These are phyloP conservation scores for Protomyctophum bolini DNA, from an alignment of 2,113 vertebrate genomes.

Conservation along the genomic window DNA sequence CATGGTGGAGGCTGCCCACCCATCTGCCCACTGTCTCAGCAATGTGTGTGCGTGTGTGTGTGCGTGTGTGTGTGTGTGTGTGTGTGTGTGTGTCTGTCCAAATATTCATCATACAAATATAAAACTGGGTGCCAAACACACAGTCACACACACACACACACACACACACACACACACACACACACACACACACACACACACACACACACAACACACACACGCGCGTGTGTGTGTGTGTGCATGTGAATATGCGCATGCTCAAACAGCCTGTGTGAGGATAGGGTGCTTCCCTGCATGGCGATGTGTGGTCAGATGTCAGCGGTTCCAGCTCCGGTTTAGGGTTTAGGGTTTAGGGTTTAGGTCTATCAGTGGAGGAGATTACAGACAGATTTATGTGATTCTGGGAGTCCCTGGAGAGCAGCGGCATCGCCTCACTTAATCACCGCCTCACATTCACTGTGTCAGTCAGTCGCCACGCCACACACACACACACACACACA, in stretches of 20 bases:
- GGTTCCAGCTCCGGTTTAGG: conserved; percentile 67
- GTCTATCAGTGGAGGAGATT: conserved; percentile 79
- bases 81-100: conserved; percentile 33
- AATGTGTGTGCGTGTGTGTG: conserved; percentile 60
- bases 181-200: conserved; percentile 6
- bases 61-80: conserved; percentile 38
- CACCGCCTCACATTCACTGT: conserved; percentile 68
- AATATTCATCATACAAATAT: conserved; percentile 31
- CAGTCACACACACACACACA: conserved; percentile 25
- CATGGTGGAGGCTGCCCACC: conserved; percentile 66
- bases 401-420: conserved; percentile 60
- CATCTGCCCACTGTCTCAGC: conserved; percentile 74
- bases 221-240: too few species aligned
- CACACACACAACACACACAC: conserved; percentile 35
- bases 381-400: conserved; percentile 79
- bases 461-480: conserved; percentile 32
- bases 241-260: background rate
- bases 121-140: conserved; percentile 36
- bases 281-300: conserved; percentile 52
- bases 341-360: conserved; percentile 69
- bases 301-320: conserved; percentile 75
- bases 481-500: background rate
- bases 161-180: background rate
- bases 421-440: conserved; percentile 70
- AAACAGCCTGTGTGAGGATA: conserved; percentile 21